Conservation (phyloP, 1,140 invertebrate species). For the Periplaneta americana region DNA sequence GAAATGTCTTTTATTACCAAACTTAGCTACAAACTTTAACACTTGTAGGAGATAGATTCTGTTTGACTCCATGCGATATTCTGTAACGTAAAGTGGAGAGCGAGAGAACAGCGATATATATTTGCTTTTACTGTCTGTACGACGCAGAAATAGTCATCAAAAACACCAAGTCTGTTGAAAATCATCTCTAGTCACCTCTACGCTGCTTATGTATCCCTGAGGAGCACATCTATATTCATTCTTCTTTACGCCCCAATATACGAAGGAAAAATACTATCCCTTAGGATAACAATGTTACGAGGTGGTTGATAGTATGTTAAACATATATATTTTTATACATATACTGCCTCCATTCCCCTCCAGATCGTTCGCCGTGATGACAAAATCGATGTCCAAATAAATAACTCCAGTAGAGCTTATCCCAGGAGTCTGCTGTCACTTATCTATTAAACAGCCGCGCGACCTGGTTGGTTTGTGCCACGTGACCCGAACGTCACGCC, state of each 20-base stretch:
- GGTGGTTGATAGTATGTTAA: not conserved
- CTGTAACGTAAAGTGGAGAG: not conserved
- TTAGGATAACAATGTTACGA: not conserved
- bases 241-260: not conserved
- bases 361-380: not conserved
- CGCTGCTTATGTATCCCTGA: not conserved
- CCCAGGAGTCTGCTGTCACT: not conserved
- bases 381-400: conserved; percentile 8
- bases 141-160: no score
- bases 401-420: not conserved
- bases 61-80: not conserved
- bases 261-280: not conserved
- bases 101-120: not conserved
- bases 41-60: not conserved
- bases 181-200: not conserved
- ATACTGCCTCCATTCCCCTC: not conserved
- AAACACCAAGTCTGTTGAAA: no score
- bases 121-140: not conserved
- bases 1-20: not conserved
- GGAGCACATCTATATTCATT: not conserved
- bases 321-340: not conserved
- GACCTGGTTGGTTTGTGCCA: not conserved
- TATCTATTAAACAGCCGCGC: conserved; percentile 1
- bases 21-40: not conserved
- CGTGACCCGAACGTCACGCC: not conserved